Evolutionary conservation across 2,888 invertebrate species (phyloP), one percentile per base, ranked within the genome.

Genomic region (Nemurella pictetii): DNA sequence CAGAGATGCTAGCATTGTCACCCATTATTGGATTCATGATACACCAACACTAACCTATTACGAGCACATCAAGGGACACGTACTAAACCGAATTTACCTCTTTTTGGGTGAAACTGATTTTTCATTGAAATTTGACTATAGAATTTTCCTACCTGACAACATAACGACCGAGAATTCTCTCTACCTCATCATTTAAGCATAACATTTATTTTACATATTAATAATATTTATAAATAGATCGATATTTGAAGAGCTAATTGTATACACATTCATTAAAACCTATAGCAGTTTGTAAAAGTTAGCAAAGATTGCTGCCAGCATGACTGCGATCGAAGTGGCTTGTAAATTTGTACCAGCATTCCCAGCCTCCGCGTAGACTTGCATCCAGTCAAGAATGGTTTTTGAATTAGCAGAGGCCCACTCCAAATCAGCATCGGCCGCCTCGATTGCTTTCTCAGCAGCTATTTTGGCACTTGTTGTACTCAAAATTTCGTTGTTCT

Each of bases 371-470:
- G 20, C 55, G 55, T 20, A 20, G 1, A 20, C 20, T 20, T 3
- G 3, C 55, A 55, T 55, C 55, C 55, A 55, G 20, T 55, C 55
- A 2, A 55, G 20, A 20, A 55, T 55, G 3, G 55, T 55, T 12
- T 55, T 15, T 12, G 55, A 3, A 55, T 55, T 55, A 2, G 55
- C 55, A 55, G 55, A 55, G 55, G 20, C 20, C 85, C 85, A 85
- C 30, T 80, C 25, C n/a, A 83, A 25, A 78, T 85, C 80, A 35
- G 85, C 83, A 80, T 32, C 83, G 15, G 85, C 85, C 12, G 83
- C 30, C 36, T 85, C 85, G 20, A 85, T 28, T 26, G 85, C 85
- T 74, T 78, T 83, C 15, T 0, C 75, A n/a, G 80, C 85, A 26
- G 80, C 27, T 9, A 77, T 72, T 4, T 78, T 35, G 5, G 83